phyloP scores from a whole-genome alignment of 1,140 invertebrate genomes.

The Polyergus mexicanus region DNA sequence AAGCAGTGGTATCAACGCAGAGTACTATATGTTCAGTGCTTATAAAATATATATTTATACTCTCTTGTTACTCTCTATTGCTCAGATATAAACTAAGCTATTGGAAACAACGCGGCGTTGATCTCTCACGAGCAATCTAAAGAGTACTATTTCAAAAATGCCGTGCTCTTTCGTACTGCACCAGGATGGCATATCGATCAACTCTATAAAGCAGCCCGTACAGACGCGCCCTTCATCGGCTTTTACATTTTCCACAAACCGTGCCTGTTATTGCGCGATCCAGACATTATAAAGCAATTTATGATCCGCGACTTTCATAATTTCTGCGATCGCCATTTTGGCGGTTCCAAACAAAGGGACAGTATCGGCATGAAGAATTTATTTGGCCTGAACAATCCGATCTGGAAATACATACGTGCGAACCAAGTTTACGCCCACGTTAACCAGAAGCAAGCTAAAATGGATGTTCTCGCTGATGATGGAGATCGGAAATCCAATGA shows the following conservation, averaged over 20 bases:
- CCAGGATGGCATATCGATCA: too few relatives aligned
- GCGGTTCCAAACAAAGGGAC: slow-evolving; percentile 65
- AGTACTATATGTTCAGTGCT: too few relatives aligned
- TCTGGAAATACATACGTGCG: slow-evolving; percentile 79
- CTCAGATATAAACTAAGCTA: slow-evolving; percentile 51
- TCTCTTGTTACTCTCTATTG: neutral
- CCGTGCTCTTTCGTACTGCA: too few relatives aligned
- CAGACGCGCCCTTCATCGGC: too few relatives aligned
- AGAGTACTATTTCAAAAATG: too few relatives aligned
- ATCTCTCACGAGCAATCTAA: too few relatives aligned
- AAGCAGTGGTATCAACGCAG: too few relatives aligned
- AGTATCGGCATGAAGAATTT: slow-evolving; percentile 75
- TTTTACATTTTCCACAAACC: too few relatives aligned
- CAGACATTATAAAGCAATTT: slow-evolving; percentile 78
- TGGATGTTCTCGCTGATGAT: slow-evolving; percentile 86
- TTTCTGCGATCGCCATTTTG: slow-evolving; percentile 83
- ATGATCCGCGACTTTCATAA: slow-evolving; percentile 85
- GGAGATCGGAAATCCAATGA: slow-evolving; percentile 79
- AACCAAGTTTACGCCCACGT: slow-evolving; percentile 33
- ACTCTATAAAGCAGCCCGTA: too few relatives aligned
- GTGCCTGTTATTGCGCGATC: too few relatives aligned
- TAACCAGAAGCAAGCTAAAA: slow-evolving; percentile 82
- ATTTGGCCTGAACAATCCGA: slow-evolving; percentile 73
- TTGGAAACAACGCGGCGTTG: slow-evolving; percentile 72
- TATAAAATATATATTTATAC: neutral